Conservation (phyloP, 2,113 vertebrate species). For the Oryzias woworae region DNA sequence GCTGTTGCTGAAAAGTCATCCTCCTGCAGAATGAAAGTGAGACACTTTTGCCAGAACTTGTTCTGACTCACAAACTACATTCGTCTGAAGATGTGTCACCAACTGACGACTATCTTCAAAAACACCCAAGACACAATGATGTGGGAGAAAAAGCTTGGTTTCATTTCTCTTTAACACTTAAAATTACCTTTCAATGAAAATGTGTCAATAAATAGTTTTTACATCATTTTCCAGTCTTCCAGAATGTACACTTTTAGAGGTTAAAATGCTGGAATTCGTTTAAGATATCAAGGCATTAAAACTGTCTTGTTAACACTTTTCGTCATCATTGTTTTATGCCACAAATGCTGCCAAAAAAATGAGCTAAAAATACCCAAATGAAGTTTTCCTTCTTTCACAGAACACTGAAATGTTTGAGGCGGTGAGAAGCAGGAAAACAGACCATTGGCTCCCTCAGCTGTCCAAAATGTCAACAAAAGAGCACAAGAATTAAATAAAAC, state of each 20-base stretch:
- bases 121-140: constrained; percentile 45
- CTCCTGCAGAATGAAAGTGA: constrained; percentile 2
- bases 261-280: neutral
- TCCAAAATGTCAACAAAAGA: neutral
- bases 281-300: too few species aligned
- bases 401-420: neutral
- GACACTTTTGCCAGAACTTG: constrained; percentile 2
- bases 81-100: constrained; percentile 28
- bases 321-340: too few species aligned
- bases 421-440: neutral
- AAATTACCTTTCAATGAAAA: neutral
- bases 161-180: constrained; percentile 16
- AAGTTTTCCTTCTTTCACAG: too few species aligned
- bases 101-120: constrained; percentile 19
- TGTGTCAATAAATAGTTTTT: neutral
- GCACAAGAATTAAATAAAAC: neutral
- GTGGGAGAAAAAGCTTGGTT: constrained; percentile 27
- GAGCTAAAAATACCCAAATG: too few species aligned
- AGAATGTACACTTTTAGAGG: neutral
- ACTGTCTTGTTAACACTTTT: too few species aligned
- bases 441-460: neutral
- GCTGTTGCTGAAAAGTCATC: constrained; percentile 26
- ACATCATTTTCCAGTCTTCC: neutral
- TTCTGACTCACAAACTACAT: constrained; percentile 54
- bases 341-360: too few species aligned